Percentiles rank a stretch among this genome's conserved stretches.
Evolutionary conservation across 2,888 invertebrate genomes (phyloP).

Genomic region (Tanytarsus gracilentus): DNA sequence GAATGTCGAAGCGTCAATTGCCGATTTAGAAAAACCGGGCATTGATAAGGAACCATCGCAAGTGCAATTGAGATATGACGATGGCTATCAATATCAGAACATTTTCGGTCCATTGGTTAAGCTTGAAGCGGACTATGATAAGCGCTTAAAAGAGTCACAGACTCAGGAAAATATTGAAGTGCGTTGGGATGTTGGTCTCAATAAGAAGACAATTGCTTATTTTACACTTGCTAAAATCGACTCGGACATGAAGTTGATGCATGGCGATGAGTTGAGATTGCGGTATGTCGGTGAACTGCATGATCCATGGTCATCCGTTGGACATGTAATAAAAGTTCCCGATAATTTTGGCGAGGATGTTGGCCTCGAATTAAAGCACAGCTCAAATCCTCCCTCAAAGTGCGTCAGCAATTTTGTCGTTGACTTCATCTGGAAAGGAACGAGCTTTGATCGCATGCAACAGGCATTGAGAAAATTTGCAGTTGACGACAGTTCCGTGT

Average conservation of each 20-base stretch:
- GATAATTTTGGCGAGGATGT: slow-evolving; percentile 97
- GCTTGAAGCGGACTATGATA: slow-evolving; percentile 97
- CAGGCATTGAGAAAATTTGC: slow-evolving; percentile 89
- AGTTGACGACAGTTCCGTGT: slow-evolving; percentile 92
- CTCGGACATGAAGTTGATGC: slow-evolving; percentile 98
- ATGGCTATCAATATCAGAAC: slow-evolving; percentile 98
- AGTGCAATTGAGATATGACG: slow-evolving; percentile 70
- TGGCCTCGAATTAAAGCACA: slow-evolving; percentile 89
- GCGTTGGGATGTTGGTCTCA: slow-evolving; percentile 96
- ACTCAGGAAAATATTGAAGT: slow-evolving; percentile 98
- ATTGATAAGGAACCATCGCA: slow-evolving; percentile 97
- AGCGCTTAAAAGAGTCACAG: slow-evolving; percentile 93
- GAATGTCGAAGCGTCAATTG: slow-evolving; percentile 94
- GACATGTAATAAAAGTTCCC: slow-evolving; percentile 93
- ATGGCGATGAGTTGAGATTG: slow-evolving; percentile 91
- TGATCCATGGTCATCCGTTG: slow-evolving; percentile 95
- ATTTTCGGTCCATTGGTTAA: slow-evolving; percentile 95
- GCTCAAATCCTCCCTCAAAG: slow-evolving; percentile 85
- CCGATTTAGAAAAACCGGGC: slow-evolving; percentile 96
- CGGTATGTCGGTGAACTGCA: slow-evolving; percentile 88
- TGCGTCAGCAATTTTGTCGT: slow-evolving; percentile 93
- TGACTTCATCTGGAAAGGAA: slow-evolving; percentile 99
- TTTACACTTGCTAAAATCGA: slow-evolving; percentile 96
- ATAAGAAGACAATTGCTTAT: slow-evolving; percentile 96
- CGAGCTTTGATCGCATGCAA: slow-evolving; percentile 97